These are phyloP conservation scores for Diploptera punctata DNA, from an alignment of 2,888 invertebrate species.

Conservation along the genomic window DNA sequence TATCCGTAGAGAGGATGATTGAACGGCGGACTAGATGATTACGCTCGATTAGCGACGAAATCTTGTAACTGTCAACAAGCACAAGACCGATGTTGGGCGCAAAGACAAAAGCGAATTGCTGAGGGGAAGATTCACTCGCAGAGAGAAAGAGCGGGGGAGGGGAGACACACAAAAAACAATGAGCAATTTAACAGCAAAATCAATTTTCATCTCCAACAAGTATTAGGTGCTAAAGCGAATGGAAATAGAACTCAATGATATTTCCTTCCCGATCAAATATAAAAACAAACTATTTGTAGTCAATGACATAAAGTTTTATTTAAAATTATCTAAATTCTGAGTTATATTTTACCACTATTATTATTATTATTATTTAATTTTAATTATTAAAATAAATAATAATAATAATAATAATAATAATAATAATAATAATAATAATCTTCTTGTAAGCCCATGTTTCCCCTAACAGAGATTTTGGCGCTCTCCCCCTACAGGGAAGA, in stretches of 20 bases:
- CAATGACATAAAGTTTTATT: too few relatives aligned
- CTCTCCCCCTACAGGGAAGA: too few relatives aligned
- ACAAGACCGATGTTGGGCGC: conserved; percentile 26
- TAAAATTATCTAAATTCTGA: too few relatives aligned
- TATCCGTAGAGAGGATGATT: conserved; percentile 25
- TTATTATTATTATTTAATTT: too few relatives aligned
- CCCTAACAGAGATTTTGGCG: too few relatives aligned
- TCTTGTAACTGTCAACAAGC: conserved; percentile 37
- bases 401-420: too few relatives aligned
- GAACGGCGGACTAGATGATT: conserved; percentile 31
- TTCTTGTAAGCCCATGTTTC: too few relatives aligned
- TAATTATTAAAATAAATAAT: too few relatives aligned
- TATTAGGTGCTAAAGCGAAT: conserved; percentile 24
- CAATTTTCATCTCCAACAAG: conserved; percentile 30
- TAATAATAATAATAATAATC: too few relatives aligned
- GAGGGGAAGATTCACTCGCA: conserved; percentile 17
- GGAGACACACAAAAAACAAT: conserved; percentile 28
- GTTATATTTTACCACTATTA: too few relatives aligned
- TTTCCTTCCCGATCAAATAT: conserved; percentile 18
- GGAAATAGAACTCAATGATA: conserved; percentile 25
- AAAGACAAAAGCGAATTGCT: conserved; percentile 15
- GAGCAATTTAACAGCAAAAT: conserved; percentile 23
- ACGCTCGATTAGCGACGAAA: conserved; percentile 37
- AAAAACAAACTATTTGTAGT: too few relatives aligned
- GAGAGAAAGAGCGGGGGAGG: conserved; percentile 21